phyloP scores from a whole-genome alignment of 2,113 vertebrate species.

The Cyprinodon variegatus region DNA sequence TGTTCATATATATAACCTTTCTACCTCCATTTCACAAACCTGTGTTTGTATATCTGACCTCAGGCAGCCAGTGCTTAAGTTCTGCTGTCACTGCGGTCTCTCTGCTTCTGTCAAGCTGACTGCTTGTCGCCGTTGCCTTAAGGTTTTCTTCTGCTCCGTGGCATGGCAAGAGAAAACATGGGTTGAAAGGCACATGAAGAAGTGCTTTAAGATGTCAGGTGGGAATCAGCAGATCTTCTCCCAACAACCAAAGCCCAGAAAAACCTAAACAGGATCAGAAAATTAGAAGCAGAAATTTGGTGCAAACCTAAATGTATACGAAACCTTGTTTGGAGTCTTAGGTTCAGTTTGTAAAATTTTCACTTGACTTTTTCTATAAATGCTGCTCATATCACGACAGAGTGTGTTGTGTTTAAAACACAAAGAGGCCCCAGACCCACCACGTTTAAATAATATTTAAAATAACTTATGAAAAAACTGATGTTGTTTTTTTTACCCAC shows the following conservation, averaged over 20 bases:
- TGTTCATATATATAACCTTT: neutral
- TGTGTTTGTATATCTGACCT: constrained; percentile 3
- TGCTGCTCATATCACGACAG: constrained; percentile 18
- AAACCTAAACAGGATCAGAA: neutral
- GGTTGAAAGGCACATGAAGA: constrained; percentile 77
- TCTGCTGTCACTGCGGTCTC: constrained; percentile 86
- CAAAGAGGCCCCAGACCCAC: constrained; percentile 5
- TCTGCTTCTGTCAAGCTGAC: constrained; percentile 77
- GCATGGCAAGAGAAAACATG: constrained; percentile 81
- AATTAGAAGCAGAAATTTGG: neutral
- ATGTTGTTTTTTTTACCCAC: too few species aligned
- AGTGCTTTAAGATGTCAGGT: constrained; percentile 75
- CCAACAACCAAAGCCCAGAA: neutral
- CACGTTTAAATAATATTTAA: too few species aligned
- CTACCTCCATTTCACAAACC: neutral
- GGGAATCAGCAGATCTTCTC: neutral
- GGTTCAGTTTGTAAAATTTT: neutral
- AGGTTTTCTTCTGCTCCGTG: constrained; percentile 83
- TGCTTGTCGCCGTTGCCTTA: constrained; percentile 77
- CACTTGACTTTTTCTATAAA: constrained; percentile 20
- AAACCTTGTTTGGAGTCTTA: neutral
- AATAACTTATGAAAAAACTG: too few species aligned
- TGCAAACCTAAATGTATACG: neutral
- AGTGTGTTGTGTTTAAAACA: constrained; percentile 16
- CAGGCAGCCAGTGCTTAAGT: constrained; percentile 79